Percentiles rank a stretch among this genome's conserved stretches.
phyloP scores from a whole-genome alignment of 2,797 vertebrate genomes.

The Diglossa cyanea region DNA sequence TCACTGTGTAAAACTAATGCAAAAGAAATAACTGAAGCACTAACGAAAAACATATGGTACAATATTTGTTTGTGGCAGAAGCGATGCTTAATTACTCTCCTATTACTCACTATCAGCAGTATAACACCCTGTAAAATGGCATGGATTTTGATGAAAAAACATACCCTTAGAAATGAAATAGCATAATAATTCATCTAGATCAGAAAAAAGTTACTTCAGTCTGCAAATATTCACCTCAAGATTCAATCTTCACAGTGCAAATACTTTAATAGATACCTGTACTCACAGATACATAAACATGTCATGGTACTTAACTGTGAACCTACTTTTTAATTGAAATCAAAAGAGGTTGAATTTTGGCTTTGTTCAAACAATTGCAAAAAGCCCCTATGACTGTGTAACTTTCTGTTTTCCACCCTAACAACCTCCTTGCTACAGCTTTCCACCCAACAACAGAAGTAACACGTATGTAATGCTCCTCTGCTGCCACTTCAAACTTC shows the following conservation, averaged over 20 bases:
- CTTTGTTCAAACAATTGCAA: not conserved
- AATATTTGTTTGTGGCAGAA: not conserved
- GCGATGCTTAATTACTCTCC: not conserved
- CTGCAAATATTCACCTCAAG: not conserved
- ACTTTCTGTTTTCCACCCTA: not conserved
- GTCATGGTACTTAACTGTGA: not conserved
- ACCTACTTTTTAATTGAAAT: not conserved
- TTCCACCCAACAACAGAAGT: not conserved
- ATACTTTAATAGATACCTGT: not conserved
- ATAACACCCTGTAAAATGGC: not conserved
- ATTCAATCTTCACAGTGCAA: not conserved
- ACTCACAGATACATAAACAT: not conserved
- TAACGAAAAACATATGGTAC: not conserved
- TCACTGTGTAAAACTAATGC: not conserved
- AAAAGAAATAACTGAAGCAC: not conserved
- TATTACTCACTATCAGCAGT: not conserved
- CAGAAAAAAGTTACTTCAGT: not conserved
- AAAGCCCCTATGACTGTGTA: not conserved
- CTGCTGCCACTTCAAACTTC: not conserved
- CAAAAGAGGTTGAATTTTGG: not conserved
- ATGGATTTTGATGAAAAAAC: not conserved
- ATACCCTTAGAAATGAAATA: not conserved
- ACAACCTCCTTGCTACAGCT: not conserved
- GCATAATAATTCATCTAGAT: not conserved
- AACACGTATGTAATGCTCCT: fast-evolving